These are phyloP conservation scores for Salminus brasiliensis DNA, from an alignment of 2,113 vertebrate genomes.

Conservation along the genomic window DNA sequence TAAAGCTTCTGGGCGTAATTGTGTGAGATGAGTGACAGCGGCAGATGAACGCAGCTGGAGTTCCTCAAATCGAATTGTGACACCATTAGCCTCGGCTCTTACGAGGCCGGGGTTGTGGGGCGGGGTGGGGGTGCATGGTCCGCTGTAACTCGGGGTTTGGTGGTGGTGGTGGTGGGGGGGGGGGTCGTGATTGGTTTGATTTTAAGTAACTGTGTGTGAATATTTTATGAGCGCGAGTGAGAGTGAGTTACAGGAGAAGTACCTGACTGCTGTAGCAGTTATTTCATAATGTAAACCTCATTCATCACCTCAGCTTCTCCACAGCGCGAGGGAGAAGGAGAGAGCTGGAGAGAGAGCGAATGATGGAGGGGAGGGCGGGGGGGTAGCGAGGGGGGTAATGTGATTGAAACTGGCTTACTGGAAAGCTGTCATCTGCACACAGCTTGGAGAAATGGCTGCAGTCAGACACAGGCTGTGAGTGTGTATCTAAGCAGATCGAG, in stretches of 20 bases:
- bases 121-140: too few species aligned
- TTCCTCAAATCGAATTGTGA: constrained; percentile 29
- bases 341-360: neutral
- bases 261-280: constrained; percentile 1
- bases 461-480: constrained; percentile 19
- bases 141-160: too few species aligned
- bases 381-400: constrained; percentile 12
- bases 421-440: constrained; percentile 18
- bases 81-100: constrained; percentile 32
- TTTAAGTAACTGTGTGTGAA: constrained; percentile 40
- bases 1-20: constrained; percentile 53
- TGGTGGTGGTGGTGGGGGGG: too few species aligned
- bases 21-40: constrained; percentile 58
- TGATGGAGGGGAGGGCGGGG: neutral
- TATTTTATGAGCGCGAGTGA: constrained; percentile 31
- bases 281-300: constrained; percentile 42
- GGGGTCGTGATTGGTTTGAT: constrained; percentile 31
- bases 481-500: neutral
- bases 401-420: constrained; percentile 2
- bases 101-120: too few species aligned
- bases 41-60: constrained; percentile 39
- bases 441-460: constrained; percentile 27
- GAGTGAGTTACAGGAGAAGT: constrained; percentile 34
- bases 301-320: constrained; percentile 49
- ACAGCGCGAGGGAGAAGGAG: neutral